Evolutionary conservation across 1,140 invertebrate genomes (phyloP), one percentile per base, ranked within the genome.

Genomic region (Leptoteleia sp.): DNA sequence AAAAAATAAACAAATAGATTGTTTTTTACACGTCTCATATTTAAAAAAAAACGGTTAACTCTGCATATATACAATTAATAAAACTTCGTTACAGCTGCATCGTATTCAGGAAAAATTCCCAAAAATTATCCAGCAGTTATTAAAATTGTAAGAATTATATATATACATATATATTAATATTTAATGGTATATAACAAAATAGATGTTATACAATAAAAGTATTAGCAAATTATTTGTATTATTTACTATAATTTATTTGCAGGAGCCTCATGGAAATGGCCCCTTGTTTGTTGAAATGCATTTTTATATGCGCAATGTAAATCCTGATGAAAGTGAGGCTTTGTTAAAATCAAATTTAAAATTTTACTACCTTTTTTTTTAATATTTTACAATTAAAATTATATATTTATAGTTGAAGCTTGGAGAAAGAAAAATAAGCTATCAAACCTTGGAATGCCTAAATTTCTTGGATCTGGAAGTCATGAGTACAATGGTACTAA

Each of bases 231-330:
- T n/a, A n/a, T n/a, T n/a, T n/a, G n/a, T n/a, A n/a, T n/a, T n/a
- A n/a, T n/a, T n/a, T n/a, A n/a, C n/a, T n/a, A n/a, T n/a, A n/a
- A n/a, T n/a, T n/a, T 19, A 16, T 83, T 88, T 89, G 33, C 82
- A 97, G 95, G 97, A 98, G 91, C 96, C 96, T 12, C 94, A 96
- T 90, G 93, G 91, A 50, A 98, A 98, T 93, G 97, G 97, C 1
- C 97, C 97, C 8, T 87, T 99, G 0, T 99, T 98, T 91, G 95
- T 97, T 47, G 97, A 99, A 91, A 96, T 97, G 91, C 94, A 97
- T 90, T 98, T 98, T 89, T 98, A 98, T 86, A 93, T 97, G 85
- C 92, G 95, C 82, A 94, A 94, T 88, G 94, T 94, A 5, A 97
- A 95, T 89, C 87, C 91, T 82, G 94, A 94, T 80, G 93, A 95